Evolutionary conservation across 2,113 vertebrate species (phyloP).

Genomic region (Cyanoderma ruficeps): DNA sequence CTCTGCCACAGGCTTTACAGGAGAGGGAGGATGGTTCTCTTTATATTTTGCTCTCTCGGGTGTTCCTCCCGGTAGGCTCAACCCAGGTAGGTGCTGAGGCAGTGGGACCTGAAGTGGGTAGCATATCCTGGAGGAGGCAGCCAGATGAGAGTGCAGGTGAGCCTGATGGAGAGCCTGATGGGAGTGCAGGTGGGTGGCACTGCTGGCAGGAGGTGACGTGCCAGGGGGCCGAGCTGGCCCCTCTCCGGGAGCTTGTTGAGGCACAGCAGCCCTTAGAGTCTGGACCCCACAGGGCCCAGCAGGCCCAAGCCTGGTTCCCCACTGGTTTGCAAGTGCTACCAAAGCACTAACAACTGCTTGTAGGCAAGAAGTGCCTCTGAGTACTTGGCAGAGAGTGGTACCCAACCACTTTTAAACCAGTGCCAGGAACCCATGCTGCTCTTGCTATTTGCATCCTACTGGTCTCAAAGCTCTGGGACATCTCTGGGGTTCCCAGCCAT

Average conservation of each 20-base stretch:
- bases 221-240: background rate
- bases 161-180: background rate
- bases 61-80: background rate
- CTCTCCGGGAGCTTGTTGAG: background rate
- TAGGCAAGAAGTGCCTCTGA: background rate
- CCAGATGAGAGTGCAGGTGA: rapidly evolving
- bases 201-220: background rate
- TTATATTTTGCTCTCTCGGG: background rate
- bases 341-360: background rate
- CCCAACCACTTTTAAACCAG: background rate
- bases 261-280: background rate
- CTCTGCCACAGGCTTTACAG: background rate
- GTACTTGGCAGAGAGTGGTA: background rate
- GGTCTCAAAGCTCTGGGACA: background rate
- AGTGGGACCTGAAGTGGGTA: background rate
- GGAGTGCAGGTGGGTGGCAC: background rate
- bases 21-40: background rate
- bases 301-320: background rate
- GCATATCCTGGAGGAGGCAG: background rate
- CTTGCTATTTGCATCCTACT: background rate
- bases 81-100: background rate
- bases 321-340: background rate
- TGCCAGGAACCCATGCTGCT: background rate
- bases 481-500: background rate
- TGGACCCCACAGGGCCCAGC: background rate